phyloP scores from a whole-genome alignment of 2,113 vertebrate species.

The Pao palembangensis region DNA sequence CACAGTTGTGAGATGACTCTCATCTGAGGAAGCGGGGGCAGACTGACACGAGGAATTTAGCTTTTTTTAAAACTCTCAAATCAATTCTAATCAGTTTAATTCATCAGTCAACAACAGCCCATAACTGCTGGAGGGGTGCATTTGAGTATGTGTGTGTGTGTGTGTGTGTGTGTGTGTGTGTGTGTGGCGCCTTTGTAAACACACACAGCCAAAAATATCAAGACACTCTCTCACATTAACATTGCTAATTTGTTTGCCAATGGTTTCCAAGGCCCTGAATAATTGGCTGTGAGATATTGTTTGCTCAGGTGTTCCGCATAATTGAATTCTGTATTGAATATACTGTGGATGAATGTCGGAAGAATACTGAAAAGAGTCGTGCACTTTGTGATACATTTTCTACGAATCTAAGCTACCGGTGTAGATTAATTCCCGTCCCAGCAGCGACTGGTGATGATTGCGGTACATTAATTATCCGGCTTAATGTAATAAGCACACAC shows the following conservation, averaged over 20 bases:
- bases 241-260: constrained; percentile 75
- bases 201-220: constrained; percentile 69
- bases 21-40: constrained; percentile 23
- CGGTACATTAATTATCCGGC: constrained; percentile 54
- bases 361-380: constrained; percentile 58
- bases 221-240: constrained; percentile 73
- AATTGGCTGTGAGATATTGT: constrained; percentile 77
- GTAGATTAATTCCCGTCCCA: constrained; percentile 64
- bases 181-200: constrained; percentile 45
- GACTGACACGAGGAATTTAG: constrained; percentile 58
- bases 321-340: constrained; percentile 77
- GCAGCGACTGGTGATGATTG: constrained; percentile 49
- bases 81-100: constrained; percentile 70
- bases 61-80: constrained; percentile 59
- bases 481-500: constrained; percentile 52
- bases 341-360: constrained; percentile 59
- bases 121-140: constrained; percentile 18
- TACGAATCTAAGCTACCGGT: constrained; percentile 51
- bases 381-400: constrained; percentile 63
- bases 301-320: constrained; percentile 79
- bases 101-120: constrained; percentile 68
- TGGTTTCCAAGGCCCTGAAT: constrained; percentile 69
- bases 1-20: constrained; percentile 18
- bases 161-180: constrained; percentile 2
- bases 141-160: not conserved